Evolutionary conservation across 2,888 invertebrate genomes (phyloP).

Genomic region (Zootermopsis nevadensis): DNA sequence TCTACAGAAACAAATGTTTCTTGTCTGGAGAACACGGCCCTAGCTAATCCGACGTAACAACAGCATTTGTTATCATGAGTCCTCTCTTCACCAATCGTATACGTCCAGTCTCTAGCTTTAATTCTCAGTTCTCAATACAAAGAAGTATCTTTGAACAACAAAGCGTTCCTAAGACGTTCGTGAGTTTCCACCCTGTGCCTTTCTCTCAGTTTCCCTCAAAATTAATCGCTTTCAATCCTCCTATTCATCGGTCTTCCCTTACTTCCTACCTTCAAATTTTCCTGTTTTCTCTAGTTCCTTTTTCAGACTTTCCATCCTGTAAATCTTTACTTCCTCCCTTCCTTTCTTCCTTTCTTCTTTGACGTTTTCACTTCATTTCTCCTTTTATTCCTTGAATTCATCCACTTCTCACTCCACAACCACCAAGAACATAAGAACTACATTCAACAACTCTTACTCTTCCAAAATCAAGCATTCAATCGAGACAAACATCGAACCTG

Average conservation of each 20-base stretch:
- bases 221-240: neutral
- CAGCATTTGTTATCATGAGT: neutral
- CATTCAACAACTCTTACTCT: too few relatives aligned
- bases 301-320: too few relatives aligned
- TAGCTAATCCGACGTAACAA: conserved; percentile 7
- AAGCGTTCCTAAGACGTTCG: too few relatives aligned
- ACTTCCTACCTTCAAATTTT: neutral
- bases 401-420: neutral
- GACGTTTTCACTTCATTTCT: too few relatives aligned
- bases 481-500: too few relatives aligned
- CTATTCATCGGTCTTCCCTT: neutral
- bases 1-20: conserved; percentile 8
- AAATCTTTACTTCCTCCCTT: too few relatives aligned
- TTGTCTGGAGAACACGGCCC: conserved; percentile 9
- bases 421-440: too few relatives aligned
- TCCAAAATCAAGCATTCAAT: too few relatives aligned
- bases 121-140: neutral
- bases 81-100: neutral
- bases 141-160: too few relatives aligned
- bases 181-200: too few relatives aligned
- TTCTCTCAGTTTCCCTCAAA: neutral
- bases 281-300: neutral
- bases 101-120: neutral
- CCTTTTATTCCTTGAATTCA: neutral
- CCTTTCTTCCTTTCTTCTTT: neutral